A percentile compares a stretch with the other conserved stretches of the same genome.
phyloP scores from a whole-genome alignment of 2,888 invertebrate species.

The Nineta flava region DNA sequence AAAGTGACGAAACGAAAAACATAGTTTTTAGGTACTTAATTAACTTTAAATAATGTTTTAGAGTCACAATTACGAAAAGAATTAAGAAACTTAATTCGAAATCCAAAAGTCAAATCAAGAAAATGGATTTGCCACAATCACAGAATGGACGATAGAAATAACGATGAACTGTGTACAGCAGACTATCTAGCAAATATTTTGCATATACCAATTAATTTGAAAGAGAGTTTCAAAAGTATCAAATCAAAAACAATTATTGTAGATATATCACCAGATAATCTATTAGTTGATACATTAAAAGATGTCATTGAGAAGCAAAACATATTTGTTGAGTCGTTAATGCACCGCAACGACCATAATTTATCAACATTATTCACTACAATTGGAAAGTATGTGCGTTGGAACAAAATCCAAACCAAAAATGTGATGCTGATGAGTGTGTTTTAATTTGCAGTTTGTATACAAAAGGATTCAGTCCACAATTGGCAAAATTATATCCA shows the following conservation, averaged over 20 bases:
- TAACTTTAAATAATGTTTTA: not conserved
- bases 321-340: conserved; percentile 60
- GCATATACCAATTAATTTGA: conserved; percentile 50
- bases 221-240: conserved; percentile 64
- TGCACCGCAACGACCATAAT: conserved; percentile 51
- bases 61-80: conserved; percentile 46
- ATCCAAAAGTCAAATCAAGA: conserved; percentile 47
- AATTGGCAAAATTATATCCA: conserved; percentile 62
- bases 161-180: conserved; percentile 46
- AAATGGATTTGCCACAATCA: conserved; percentile 72
- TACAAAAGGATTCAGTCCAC: conserved; percentile 57
- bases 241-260: conserved; percentile 69
- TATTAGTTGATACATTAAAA: conserved; percentile 74
- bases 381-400: conserved; percentile 36
- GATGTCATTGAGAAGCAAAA: conserved; percentile 47
- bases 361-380: conserved; percentile 41
- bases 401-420: no score
- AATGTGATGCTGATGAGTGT: no score
- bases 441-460: conserved; percentile 42
- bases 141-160: conserved; percentile 42
- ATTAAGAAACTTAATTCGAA: conserved; percentile 43
- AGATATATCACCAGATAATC: conserved; percentile 80
- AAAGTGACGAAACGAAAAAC: no score
- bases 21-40: no score
- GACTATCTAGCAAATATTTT: conserved; percentile 82